These are phyloP conservation scores for Coelinius sp. DNA, from an alignment of 2,888 invertebrate species.

Conservation along the genomic window DNA sequence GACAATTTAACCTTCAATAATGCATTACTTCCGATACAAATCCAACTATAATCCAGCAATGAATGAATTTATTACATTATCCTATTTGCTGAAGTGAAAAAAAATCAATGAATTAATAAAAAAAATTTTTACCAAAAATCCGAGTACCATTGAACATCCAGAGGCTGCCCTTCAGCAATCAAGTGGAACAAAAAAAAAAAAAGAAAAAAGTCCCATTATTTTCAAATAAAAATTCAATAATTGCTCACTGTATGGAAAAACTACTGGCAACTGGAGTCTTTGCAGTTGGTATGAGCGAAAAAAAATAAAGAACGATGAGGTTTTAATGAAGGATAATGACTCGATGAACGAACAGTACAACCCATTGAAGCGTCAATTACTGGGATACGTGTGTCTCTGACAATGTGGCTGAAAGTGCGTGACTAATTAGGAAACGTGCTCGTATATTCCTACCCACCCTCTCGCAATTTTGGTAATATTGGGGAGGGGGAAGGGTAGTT, in stretches of 20 bases:
- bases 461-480: slow-evolving; percentile 2
- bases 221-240: neutral
- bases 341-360: slow-evolving; percentile 24
- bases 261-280: too few species aligned
- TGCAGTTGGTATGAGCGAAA: neutral
- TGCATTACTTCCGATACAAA: neutral
- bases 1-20: neutral
- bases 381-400: slow-evolving; percentile 26
- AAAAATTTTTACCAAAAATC: neutral
- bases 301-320: slow-evolving; percentile 11
- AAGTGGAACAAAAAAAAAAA: neutral
- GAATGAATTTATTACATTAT: too few species aligned
- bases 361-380: slow-evolving; percentile 29
- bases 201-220: neutral
- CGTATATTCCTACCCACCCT: neutral
- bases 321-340: slow-evolving; percentile 35
- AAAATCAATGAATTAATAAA: too few species aligned
- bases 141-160: neutral
- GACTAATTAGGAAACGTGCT: slow-evolving; percentile 34
- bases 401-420: slow-evolving; percentile 12
- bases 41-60: too few species aligned
- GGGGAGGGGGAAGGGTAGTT: neutral
- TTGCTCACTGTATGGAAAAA: neutral
- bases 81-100: too few species aligned
- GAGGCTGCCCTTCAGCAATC: neutral